These are phyloP conservation scores for Lepidostoma basale DNA, from an alignment of 1,140 invertebrate genomes.

Conservation along the genomic window DNA sequence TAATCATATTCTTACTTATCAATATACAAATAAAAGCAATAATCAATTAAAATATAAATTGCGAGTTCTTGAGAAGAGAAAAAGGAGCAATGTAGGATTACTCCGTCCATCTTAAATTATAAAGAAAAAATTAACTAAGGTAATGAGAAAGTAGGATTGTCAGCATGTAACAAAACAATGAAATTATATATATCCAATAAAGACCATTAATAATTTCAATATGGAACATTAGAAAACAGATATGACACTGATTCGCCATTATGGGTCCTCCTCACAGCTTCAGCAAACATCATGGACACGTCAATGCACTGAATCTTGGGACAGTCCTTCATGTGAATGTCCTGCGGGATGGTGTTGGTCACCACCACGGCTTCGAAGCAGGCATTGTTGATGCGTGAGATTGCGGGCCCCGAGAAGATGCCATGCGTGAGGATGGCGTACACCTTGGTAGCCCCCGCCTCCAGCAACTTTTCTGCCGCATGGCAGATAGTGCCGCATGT, in stretches of 20 bases:
- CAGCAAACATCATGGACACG: constrained; percentile 98
- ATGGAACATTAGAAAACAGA: constrained; percentile 94
- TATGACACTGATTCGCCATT: constrained; percentile 97
- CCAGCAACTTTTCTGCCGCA: constrained; percentile 94
- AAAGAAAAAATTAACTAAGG: constrained; percentile 17
- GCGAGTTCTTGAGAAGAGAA: too few species aligned
- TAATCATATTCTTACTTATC: neutral
- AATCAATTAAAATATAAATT: constrained; percentile 15
- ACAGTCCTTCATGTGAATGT: constrained; percentile 96
- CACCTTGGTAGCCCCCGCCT: constrained; percentile 92
- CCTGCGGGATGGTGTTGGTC: constrained; percentile 98
- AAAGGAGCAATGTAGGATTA: too few species aligned
- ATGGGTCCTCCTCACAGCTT: constrained; percentile 95
- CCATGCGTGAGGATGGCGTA: constrained; percentile 99
- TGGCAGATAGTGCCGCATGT: constrained; percentile 99
- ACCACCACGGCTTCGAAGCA: constrained; percentile 98
- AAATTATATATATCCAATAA: constrained; percentile 1
- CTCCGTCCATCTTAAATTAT: too few species aligned
- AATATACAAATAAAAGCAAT: constrained; percentile 18
- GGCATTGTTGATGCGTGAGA: constrained; percentile 95
- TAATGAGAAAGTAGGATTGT: constrained; percentile 7
- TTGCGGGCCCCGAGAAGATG: constrained; percentile 97
- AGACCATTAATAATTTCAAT: constrained; percentile 56
- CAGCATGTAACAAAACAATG: neutral
- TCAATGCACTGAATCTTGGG: constrained; percentile 95